A percentile compares a stretch with the other conserved stretches of the same genome.
These are phyloP conservation scores for Sycobia sp. DNA, from an alignment of 1,140 invertebrate genomes.

Conservation along the genomic window DNA sequence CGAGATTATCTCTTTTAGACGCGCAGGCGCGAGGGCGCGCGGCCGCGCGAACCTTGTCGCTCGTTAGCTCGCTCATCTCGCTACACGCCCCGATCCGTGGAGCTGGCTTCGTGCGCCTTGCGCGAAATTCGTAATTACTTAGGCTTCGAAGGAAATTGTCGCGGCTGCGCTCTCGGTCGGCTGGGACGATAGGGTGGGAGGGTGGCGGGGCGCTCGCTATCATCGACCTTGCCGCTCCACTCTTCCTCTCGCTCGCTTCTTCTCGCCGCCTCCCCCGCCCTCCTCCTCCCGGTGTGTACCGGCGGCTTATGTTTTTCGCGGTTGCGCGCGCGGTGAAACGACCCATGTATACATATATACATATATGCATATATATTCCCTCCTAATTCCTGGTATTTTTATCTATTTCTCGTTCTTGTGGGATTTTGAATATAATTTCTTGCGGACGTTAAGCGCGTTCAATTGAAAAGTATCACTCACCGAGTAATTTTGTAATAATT, in stretches of 20 bases:
- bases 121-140: constrained; percentile 31
- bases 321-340: neutral
- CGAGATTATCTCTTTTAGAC: constrained; percentile 33
- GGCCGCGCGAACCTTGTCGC: no score
- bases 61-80: neutral
- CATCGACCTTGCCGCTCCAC: neutral
- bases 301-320: constrained; percentile 13
- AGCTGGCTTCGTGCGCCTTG: neutral
- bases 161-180: neutral
- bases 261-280: no score
- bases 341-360: no score
- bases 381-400: no score
- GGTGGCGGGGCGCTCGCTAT: no score
- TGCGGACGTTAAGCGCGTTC: no score
- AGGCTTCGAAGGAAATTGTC: constrained; percentile 25
- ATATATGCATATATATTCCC: no score
- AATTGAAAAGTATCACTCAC: no score
- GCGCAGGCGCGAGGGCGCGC: neutral
- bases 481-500: no score
- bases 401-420: no score
- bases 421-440: no score
- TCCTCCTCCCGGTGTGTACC: neutral
- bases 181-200: neutral
- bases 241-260: neutral
- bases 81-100: no score